Evolutionary conservation across 2,888 invertebrate genomes (phyloP), one percentile per base, ranked within the genome.

Genomic region (Tenthredo notha): DNA sequence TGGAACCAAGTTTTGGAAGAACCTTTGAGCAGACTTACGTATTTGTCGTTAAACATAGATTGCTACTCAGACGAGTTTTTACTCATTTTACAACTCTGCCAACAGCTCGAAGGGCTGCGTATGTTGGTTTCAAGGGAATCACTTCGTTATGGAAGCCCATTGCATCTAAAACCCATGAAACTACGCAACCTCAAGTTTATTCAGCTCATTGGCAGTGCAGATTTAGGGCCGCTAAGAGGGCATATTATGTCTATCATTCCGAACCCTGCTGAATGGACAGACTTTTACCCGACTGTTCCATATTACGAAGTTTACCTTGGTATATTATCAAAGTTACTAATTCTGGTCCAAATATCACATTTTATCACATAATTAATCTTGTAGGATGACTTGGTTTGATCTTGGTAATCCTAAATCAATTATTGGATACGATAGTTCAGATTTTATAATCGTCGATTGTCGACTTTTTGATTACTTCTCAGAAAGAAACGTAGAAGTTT

Each of bases 31-130:
- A 40, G 43, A 18, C 74, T 74, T 7, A 40, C 25, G 7, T 74
- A 74, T 21, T 74, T 74, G 74, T 74, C 74, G 9, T n/a, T 43
- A 10, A 15, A 43, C 9, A 21, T 74, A 9, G 1, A 1, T 21
- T 4, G 4, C 2, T 74, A 43, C 12, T n/a, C 43, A 6, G 25
- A 10, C 40, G n/a, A 21, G 1, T 43, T 74, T 43, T n/a, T 74
- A 40, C 74, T 37, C 21, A 43, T 10, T 10, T 7, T 74, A 6
- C 40, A 43, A 74, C 21, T 74, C 5, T 74, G 40, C 43, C 21
- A 74, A 43, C 29, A 74, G 43, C 74, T 74, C 43, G 33, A 74
- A 25, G 43, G 43, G 10, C 25, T 74, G 74, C 74, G 74, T 21
- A 40, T 74, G 43, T 3, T 72, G 18, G 7, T 43, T 43, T 43